Conservation (phyloP, 2,113 vertebrate genomes). For the Pygoscelis antarcticus region DNA sequence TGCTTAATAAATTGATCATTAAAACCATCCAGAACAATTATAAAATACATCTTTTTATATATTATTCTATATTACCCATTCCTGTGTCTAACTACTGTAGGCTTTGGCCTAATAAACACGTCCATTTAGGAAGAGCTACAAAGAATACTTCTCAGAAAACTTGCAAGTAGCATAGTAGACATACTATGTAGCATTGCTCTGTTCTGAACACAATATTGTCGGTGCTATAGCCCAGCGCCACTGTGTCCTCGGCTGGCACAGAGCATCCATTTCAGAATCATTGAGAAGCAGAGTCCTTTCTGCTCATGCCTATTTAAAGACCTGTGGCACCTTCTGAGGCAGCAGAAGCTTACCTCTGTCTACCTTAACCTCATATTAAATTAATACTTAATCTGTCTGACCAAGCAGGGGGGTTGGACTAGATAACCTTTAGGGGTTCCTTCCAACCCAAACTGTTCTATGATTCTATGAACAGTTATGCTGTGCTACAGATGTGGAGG, state of each 20-base stretch:
- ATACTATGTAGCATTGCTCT: fast-evolving
- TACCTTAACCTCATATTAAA: not conserved
- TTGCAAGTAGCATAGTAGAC: not conserved
- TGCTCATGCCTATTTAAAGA: not conserved
- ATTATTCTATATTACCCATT: not conserved
- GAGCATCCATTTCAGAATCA: not conserved
- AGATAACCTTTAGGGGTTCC: too few relatives aligned
- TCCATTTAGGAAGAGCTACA: not conserved
- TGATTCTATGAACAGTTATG: not conserved
- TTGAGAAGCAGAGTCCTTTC: not conserved
- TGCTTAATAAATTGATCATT: not conserved
- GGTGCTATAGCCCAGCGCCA: fast-evolving
- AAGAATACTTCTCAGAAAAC: not conserved
- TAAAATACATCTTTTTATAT: fast-evolving
- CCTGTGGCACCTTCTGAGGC: not conserved
- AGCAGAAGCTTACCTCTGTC: not conserved
- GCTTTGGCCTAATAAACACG: not conserved
- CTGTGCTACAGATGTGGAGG: not conserved
- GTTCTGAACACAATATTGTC: fast-evolving
- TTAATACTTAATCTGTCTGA: not conserved
- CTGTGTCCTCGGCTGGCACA: fast-evolving
- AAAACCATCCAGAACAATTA: not conserved
- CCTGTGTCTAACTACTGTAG: not conserved
- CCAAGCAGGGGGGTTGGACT: not conserved
- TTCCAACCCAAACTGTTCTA: too few relatives aligned